Conservation (phyloP, 2,113 vertebrate genomes). For the Globicephala melas region DNA sequence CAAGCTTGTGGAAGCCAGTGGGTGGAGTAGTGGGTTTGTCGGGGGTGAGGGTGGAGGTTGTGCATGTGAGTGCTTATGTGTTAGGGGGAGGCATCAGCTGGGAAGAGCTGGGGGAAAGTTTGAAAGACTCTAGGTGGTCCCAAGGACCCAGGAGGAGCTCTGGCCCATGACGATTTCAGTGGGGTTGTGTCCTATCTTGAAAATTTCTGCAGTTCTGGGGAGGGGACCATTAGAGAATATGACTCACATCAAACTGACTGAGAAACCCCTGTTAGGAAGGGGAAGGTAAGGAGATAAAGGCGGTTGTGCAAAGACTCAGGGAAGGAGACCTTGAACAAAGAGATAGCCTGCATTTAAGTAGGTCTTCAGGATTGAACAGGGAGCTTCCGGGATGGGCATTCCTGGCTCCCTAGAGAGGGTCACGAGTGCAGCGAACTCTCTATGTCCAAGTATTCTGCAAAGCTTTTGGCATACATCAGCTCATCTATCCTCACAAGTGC, state of each 20-base stretch:
- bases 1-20: neutral
- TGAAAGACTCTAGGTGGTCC: neutral
- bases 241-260: neutral
- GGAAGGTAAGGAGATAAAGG: neutral
- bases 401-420: neutral
- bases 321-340: neutral
- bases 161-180: too few species aligned
- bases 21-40: neutral
- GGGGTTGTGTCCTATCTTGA: neutral
- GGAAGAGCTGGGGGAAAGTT: neutral
- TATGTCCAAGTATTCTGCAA: neutral
- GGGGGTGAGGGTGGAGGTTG: neutral
- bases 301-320: neutral
- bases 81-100: too few species aligned
- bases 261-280: neutral
- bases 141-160: neutral
- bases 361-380: neutral
- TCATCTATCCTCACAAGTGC: rapidly evolving
- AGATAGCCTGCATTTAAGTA: neutral
- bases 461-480: neutral
- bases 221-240: too few species aligned
- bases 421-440: neutral
- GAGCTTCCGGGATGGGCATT: neutral
- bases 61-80: neutral
- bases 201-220: neutral